phyloP scores from a whole-genome alignment of 2,797 vertebrate species.

The Sternarchorhynchus goeldii region DNA sequence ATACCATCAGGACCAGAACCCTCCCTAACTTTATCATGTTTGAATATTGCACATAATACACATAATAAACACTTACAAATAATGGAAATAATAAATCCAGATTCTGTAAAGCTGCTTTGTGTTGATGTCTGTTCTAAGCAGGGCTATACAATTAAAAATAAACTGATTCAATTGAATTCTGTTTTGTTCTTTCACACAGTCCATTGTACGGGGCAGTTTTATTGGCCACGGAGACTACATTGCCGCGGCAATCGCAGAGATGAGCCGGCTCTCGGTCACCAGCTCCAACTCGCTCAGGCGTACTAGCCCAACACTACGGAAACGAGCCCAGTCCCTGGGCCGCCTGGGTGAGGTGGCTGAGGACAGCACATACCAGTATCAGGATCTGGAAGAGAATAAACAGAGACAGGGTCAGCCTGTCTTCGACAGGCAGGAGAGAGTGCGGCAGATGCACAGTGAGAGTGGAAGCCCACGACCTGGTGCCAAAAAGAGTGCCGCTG shows the following conservation, averaged over 20 bases:
- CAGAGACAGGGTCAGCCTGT: conserved; percentile 46
- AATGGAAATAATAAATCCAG: not conserved
- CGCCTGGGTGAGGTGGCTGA: conserved; percentile 80
- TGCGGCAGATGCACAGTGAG: conserved; percentile 72
- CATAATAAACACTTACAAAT: not conserved
- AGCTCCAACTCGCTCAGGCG: conserved; percentile 88
- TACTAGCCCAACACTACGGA: conserved; percentile 79
- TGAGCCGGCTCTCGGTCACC: conserved; percentile 85
- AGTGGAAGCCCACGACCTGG: conserved; percentile 75
- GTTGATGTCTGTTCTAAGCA: not conserved
- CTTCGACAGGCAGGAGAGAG: conserved; percentile 80
- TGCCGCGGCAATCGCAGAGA: conserved; percentile 83
- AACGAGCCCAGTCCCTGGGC: conserved; percentile 85
- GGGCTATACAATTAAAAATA: not conserved
- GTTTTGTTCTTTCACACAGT: conserved; percentile 65
- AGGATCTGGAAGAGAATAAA: conserved; percentile 70
- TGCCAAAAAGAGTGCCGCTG: conserved; percentile 53
- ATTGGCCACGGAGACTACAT: conserved; percentile 87
- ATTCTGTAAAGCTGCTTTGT: too few species aligned
- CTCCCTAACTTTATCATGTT: too few species aligned
- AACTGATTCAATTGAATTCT: not conserved
- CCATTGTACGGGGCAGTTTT: conserved; percentile 86
- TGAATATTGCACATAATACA: not conserved
- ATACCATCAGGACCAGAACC: too few species aligned
- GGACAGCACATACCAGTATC: conserved; percentile 77